Base-by-base conservation (phyloP, 2,113 vertebrate species). In the Vulpes vulpes region DNA sequence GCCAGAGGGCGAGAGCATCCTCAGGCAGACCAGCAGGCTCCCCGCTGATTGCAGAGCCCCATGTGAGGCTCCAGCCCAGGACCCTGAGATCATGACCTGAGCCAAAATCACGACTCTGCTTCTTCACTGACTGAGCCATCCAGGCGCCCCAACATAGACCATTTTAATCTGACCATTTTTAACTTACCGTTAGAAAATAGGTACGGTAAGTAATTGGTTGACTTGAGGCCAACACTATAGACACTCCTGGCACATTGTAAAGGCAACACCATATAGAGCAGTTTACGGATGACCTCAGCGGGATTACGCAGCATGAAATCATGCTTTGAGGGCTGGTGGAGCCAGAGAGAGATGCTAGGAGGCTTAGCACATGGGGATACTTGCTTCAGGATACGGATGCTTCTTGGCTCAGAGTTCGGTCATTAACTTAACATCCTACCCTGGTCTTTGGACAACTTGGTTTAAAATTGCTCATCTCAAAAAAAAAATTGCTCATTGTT, bases 381-480 rank as follows among this genome's bases (percentile, higher is more conserved):
- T 15, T 35, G 53, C 30, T 80, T 74, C 16, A 38, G n/a, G 23
- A 51, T 25, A 53, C 11, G 78, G 59, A 25, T 6, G 53, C 23
- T 20, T 53, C 23, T 73, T 10, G 23, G 35, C 25, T 89, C 11
- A 25, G 64, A 65, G 43, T 49, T 4, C 3, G 23, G 22, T 62
- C n/a, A n/a, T 71, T 78, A 86, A 43, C 49, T 35, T 67, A 78
- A n/a, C 0, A 35, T 71, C 69, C 74, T 38, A n/a, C 19, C 14
- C 55, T 19, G 25, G 6, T 86, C 53, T 91, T 64, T 49, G 32
- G 1, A 62, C 38, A 35, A 6, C 30, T 79, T 80, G 81, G 32
- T 88, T 95, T 92, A 88, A 80, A 95, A 85, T 35, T 64, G 11
- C 9, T 88, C 62, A 55, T 83, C 49, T 49, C 38, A 76, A 76